Evolutionary conservation across 2,113 vertebrate species (phyloP).

Genomic region (Atlantisia rogersi): DNA sequence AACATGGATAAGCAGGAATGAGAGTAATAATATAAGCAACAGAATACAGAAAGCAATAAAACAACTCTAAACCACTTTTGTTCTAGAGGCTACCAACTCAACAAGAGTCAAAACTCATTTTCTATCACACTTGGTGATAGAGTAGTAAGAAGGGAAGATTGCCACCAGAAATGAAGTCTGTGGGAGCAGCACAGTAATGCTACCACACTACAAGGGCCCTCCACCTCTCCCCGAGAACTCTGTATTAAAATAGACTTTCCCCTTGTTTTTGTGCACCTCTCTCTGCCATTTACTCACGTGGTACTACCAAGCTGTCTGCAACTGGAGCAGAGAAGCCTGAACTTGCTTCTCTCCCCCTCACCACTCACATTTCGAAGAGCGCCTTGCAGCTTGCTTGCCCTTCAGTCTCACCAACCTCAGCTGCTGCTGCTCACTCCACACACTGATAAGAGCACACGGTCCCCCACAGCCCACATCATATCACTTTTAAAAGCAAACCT

Average conservation of each 20-base stretch:
- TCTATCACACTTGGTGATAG: not conserved
- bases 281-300: not conserved
- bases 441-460: fast-evolving
- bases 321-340: not conserved
- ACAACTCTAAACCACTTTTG: not conserved
- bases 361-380: not conserved
- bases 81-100: not conserved
- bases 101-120: not conserved
- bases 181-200: not conserved
- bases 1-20: not conserved
- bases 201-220: not conserved
- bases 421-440: not conserved
- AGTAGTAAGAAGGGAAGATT: not conserved
- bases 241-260: fast-evolving
- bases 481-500: not conserved
- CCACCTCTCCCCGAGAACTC: not conserved
- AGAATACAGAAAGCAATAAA: not conserved
- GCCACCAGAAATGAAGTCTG: not conserved
- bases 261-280: not conserved
- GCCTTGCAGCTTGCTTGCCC: not conserved
- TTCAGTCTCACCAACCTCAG: not conserved
- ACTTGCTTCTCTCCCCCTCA: not conserved
- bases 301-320: not conserved
- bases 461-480: not conserved
- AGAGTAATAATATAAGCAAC: not conserved